Evolutionary conservation across 2,888 invertebrate genomes (phyloP).

Genomic region (Ctena decussata): DNA sequence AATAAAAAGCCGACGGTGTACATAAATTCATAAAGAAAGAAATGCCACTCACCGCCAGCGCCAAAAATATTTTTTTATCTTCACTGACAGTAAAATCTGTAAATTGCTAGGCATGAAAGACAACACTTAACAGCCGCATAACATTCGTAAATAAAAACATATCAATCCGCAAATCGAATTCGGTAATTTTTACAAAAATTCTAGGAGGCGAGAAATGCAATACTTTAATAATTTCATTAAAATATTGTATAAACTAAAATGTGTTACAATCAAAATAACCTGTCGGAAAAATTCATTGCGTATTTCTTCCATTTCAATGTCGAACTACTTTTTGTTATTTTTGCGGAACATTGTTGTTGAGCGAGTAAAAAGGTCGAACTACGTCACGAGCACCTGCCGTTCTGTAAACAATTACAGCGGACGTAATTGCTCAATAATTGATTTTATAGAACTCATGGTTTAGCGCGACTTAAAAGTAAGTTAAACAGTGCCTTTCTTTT

Average conservation of each 20-base stretch:
- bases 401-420: conserved; percentile 44
- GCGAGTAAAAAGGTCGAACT: conserved; percentile 57
- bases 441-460: too few species aligned
- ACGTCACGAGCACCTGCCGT: conserved; percentile 85
- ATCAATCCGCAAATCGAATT: conserved; percentile 78
- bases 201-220: too few species aligned
- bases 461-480: too few species aligned
- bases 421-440: too few species aligned
- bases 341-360: conserved; percentile 56
- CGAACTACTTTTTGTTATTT: conserved; percentile 12
- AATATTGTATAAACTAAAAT: too few species aligned
- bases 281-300: too few species aligned
- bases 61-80: conserved; percentile 31
- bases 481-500: too few species aligned
- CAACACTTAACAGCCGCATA: conserved; percentile 81
- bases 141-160: conserved; percentile 85
- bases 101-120: conserved; percentile 75
- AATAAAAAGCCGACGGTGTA: not conserved
- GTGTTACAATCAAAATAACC: too few species aligned
- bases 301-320: too few species aligned
- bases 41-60: conserved; percentile 49
- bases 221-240: too few species aligned
- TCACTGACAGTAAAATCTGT: conserved; percentile 15
- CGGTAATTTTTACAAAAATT: too few species aligned
- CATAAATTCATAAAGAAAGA: not conserved